Conservation (phyloP, 2,888 invertebrate species). For the Drosophila melanosoma region DNA sequence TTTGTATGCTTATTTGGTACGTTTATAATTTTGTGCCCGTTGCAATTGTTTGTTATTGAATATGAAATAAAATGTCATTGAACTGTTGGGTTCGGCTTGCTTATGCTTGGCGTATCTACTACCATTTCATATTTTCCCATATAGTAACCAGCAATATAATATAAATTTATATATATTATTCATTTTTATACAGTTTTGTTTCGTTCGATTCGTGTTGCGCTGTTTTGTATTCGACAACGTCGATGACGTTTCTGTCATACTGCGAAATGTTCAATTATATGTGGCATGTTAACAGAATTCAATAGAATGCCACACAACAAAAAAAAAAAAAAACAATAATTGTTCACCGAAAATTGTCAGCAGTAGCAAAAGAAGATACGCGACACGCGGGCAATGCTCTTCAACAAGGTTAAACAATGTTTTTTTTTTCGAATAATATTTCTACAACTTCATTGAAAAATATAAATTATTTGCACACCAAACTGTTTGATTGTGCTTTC, state of each 20-base stretch:
- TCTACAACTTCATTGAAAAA: constrained; percentile 3
- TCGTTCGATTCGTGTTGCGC: constrained; percentile 47
- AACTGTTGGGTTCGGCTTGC: constrained; percentile 54
- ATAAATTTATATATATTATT: not conserved
- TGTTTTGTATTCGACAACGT: constrained; percentile 51
- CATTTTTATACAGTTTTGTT: constrained; percentile 31
- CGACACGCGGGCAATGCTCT: constrained; percentile 60
- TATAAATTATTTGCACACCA: constrained; percentile 6
- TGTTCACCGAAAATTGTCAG: constrained; percentile 63
- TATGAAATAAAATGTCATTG: constrained; percentile 66
- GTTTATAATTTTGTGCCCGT: constrained; percentile 25
- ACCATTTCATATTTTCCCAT: constrained; percentile 52
- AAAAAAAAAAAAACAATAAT: constrained; percentile 41
- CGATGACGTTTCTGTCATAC: constrained; percentile 51
- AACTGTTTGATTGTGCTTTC: constrained; percentile 14
- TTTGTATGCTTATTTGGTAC: constrained; percentile 3
- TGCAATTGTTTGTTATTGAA: constrained; percentile 75
- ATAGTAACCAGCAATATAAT: constrained; percentile 17
- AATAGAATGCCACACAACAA: constrained; percentile 51
- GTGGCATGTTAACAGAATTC: constrained; percentile 55
- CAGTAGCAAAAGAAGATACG: constrained; percentile 43
- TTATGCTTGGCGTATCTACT: constrained; percentile 64
- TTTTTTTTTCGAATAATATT: constrained; percentile 14
- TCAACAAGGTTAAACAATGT: constrained; percentile 53
- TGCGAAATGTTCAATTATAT: constrained; percentile 47